These are phyloP conservation scores for Labeo calbasu DNA, from an alignment of 2,797 vertebrate genomes.

Conservation along the genomic window DNA sequence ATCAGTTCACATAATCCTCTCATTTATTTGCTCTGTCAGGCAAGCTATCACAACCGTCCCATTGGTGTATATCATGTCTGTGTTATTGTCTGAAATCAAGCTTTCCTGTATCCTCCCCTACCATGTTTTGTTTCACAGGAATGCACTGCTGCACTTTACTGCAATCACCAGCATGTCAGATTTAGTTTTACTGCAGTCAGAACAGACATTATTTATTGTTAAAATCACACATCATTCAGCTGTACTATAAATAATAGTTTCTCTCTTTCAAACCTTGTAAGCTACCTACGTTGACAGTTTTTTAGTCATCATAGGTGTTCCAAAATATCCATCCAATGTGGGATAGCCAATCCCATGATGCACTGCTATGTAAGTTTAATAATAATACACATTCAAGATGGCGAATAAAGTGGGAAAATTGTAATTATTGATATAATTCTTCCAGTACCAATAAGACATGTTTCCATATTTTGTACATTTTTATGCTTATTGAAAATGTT, in stretches of 20 bases:
- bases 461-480: background rate
- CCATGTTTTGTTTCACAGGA: constrained; percentile 65
- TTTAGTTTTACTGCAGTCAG: background rate
- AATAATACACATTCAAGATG: background rate
- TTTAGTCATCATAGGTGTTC: background rate
- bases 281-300: background rate
- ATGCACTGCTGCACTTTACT: constrained; percentile 56
- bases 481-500: background rate
- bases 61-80: constrained; percentile 53
- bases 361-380: background rate
- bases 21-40: constrained; percentile 58
- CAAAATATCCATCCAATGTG: background rate
- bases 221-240: constrained; percentile 3
- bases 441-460: background rate
- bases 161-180: constrained; percentile 25
- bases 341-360: background rate
- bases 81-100: constrained; percentile 53
- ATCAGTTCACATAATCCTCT: constrained; percentile 56
- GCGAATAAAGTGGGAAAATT: background rate
- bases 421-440: background rate
- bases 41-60: constrained; percentile 52
- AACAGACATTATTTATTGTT: background rate
- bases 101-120: constrained; percentile 44
- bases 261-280: background rate
- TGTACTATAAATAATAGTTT: background rate